Conservation (phyloP, 2,113 vertebrate species). For the Prinia subflava region DNA sequence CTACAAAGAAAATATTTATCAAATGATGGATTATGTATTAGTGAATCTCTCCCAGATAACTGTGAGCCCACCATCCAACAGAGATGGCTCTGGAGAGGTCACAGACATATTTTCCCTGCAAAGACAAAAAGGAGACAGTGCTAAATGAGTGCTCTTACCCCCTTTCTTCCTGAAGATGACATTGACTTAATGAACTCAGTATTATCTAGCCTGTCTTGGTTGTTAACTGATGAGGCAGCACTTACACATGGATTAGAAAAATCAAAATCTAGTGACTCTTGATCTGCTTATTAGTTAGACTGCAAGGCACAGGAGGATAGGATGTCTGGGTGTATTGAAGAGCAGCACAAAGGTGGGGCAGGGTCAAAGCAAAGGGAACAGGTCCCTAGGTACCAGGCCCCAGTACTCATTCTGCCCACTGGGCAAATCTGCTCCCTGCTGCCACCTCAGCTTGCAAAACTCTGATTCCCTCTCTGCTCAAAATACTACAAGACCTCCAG, state of each 20-base stretch:
- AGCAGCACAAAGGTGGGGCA: neutral
- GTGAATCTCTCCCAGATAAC: neutral
- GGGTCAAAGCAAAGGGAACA: neutral
- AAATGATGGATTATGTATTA: neutral
- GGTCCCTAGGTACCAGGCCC: neutral
- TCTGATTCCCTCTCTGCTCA: neutral
- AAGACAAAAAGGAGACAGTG: neutral
- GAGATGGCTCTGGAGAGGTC: neutral
- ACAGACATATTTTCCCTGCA: neutral
- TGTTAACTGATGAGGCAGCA: neutral
- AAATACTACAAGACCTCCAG: neutral
- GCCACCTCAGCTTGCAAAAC: neutral
- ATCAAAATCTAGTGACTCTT: neutral
- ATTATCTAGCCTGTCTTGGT: neutral
- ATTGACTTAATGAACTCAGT: neutral
- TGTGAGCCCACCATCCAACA: neutral
- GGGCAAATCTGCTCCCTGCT: neutral
- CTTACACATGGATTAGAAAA: neutral
- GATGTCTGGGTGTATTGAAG: neutral
- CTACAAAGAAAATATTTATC: neutral
- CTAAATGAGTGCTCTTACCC: neutral
- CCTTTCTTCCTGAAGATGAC: neutral
- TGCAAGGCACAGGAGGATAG: neutral
- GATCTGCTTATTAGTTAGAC: neutral
- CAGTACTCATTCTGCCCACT: neutral